Percentiles rank a stretch among this genome's conserved stretches.
Conservation (phyloP, 2,888 invertebrate species). For the Arge pagana region DNA sequence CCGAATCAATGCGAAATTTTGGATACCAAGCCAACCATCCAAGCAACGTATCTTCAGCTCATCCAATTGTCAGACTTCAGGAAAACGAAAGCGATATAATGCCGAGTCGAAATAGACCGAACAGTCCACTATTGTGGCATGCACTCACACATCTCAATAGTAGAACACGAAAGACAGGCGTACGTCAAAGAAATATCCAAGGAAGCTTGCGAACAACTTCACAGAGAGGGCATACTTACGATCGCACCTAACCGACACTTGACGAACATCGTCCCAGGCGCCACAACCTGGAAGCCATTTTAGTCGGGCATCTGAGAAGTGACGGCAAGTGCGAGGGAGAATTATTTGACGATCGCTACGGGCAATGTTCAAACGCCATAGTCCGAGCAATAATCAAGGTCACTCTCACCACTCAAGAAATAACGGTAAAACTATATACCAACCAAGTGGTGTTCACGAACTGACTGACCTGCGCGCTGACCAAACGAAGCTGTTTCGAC, state of each 20-base stretch:
- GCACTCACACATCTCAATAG: constrained; percentile 23
- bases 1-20: constrained; percentile 3
- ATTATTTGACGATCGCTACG: constrained; percentile 29
- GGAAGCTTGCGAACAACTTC: constrained; percentile 12
- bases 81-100: constrained; percentile 10
- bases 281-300: background rate
- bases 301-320: background rate
- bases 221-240: background rate
- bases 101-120: constrained; percentile 18
- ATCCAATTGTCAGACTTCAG: constrained; percentile 22
- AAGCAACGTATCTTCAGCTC: constrained; percentile 13
- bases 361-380: constrained; percentile 27
- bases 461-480: constrained; percentile 14
- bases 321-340: constrained; percentile 28
- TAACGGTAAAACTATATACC: constrained; percentile 10
- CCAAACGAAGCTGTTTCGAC: constrained; percentile 19
- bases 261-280: background rate
- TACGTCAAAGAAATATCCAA: constrained; percentile 1
- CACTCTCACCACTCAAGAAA: constrained; percentile 5
- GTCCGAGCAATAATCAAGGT: constrained; percentile 22
- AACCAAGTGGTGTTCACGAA: constrained; percentile 22
- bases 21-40: background rate
- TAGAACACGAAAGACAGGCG: background rate
- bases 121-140: constrained; percentile 26
- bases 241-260: background rate